phyloP scores from a whole-genome alignment of 30 jellyfish, hydroid and myxozoan genomes.

The Aurelia aurita complex sp. Pacific region DNA sequence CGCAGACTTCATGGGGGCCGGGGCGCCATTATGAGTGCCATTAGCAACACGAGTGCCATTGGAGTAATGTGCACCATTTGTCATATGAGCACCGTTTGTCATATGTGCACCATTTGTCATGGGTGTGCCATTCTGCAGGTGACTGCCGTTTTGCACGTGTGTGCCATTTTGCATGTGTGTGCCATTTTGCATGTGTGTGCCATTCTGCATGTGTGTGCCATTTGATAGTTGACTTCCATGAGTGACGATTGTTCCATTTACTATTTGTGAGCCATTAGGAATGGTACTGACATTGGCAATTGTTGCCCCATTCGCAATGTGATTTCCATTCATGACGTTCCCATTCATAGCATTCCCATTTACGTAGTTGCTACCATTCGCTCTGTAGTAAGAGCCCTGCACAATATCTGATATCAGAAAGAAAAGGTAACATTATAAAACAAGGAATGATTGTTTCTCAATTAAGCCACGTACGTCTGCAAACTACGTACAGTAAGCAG shows the following conservation, averaged over 20 bases:
- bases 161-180: conserved; percentile 28
- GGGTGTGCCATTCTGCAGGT: conserved; percentile 3
- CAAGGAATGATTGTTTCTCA: no score
- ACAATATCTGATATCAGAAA: not conserved
- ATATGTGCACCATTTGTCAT: conserved; percentile 36
- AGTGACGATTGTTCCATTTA: not conserved
- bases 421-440: no score
- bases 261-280: not conserved
- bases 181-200: conserved; percentile 29
- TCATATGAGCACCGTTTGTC: conserved; percentile 34
- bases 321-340: not conserved
- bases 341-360: not conserved
- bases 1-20: conserved; percentile 20
- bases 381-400: not conserved
- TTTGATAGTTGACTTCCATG: conserved; percentile 3
- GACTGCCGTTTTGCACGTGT: conserved; percentile 31
- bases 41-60: conserved; percentile 8
- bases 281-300: conserved; percentile 1
- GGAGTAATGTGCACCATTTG: conserved; percentile 23
- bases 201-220: conserved; percentile 39
- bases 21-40: conserved; percentile 5
- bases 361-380: not conserved
- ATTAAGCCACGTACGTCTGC: no score
- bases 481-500: no score
- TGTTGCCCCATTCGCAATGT: not conserved